These are phyloP conservation scores for Gambusia holbrooki DNA, from an alignment of 2,113 vertebrate species.

Conservation along the genomic window DNA sequence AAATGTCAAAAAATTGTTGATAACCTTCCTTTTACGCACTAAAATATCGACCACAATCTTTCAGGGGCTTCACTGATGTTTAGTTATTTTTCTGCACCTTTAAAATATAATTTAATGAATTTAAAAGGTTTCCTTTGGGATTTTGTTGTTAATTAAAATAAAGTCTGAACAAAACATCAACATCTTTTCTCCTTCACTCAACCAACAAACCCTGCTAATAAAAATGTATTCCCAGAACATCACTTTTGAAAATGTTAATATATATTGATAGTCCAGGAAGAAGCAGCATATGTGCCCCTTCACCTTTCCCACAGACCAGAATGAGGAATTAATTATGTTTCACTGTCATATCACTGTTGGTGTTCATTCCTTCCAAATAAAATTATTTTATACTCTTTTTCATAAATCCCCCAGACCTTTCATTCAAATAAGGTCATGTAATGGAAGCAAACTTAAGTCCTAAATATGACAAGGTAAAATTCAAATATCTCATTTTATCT, in stretches of 20 bases:
- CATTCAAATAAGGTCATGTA: background rate
- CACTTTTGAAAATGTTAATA: background rate
- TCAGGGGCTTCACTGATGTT: background rate
- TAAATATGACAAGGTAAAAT: background rate
- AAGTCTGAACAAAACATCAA: too few relatives aligned
- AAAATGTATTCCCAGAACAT: background rate
- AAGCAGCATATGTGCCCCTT: background rate
- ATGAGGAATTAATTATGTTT: background rate
- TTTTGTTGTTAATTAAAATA: background rate
- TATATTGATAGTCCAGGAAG: background rate
- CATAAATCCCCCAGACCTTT: background rate
- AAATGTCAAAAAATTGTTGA: constrained; percentile 27
- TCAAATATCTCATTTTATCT: background rate
- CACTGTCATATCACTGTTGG: background rate
- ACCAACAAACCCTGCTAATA: background rate
- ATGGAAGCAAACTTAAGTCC: background rate
- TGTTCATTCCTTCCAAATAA: background rate
- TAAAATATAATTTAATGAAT: background rate
- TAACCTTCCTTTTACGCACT: background rate
- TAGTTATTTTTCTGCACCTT: background rate
- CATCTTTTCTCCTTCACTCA: background rate
- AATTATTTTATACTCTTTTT: background rate
- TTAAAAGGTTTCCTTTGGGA: background rate
- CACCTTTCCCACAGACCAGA: background rate
- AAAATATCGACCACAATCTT: background rate